Percentiles rank a stretch among this genome's conserved stretches.
phyloP scores from a whole-genome alignment of 2,888 invertebrate genomes.

The Phasia obesa region DNA sequence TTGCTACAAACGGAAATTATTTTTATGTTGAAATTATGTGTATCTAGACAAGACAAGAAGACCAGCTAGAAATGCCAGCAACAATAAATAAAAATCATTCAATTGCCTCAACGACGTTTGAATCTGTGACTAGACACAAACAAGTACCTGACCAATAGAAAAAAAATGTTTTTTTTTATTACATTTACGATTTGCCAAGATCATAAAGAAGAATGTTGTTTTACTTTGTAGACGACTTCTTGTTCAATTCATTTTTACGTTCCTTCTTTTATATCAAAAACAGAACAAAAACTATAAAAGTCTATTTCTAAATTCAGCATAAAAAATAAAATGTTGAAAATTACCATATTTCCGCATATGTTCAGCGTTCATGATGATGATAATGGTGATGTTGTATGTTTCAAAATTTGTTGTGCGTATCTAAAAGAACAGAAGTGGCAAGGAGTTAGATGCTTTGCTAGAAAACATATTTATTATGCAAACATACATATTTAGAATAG shows the following conservation, averaged over 20 bases:
- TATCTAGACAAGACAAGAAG: not conserved
- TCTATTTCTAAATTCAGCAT: conserved; percentile 69
- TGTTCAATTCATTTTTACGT: conserved; percentile 21
- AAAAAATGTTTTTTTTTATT: conserved; percentile 29
- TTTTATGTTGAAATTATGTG: conserved; percentile 37
- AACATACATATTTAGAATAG: not conserved
- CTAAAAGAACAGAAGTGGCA: not conserved
- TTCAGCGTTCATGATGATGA: conserved; percentile 1
- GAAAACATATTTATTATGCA: not conserved
- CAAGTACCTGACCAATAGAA: conserved; percentile 40
- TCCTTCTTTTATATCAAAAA: conserved; percentile 24
- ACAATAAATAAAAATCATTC: conserved; percentile 36
- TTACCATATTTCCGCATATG: conserved; percentile 67
- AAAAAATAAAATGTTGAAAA: conserved; percentile 55
- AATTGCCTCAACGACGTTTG: conserved; percentile 15
- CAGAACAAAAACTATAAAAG: conserved; percentile 46
- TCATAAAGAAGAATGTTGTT: conserved; percentile 62
- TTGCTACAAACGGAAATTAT: conserved; percentile 53
- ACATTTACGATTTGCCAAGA: conserved; percentile 58
- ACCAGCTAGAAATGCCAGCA: conserved; percentile 10
- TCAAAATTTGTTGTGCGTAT: conserved; percentile 31
- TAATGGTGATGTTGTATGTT: conserved; percentile 12
- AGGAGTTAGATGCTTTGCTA: not conserved
- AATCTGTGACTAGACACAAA: not conserved
- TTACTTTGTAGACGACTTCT: conserved; percentile 42